These are phyloP conservation scores for Grallaria varia DNA, from an alignment of 2,113 vertebrate genomes.

Conservation along the genomic window DNA sequence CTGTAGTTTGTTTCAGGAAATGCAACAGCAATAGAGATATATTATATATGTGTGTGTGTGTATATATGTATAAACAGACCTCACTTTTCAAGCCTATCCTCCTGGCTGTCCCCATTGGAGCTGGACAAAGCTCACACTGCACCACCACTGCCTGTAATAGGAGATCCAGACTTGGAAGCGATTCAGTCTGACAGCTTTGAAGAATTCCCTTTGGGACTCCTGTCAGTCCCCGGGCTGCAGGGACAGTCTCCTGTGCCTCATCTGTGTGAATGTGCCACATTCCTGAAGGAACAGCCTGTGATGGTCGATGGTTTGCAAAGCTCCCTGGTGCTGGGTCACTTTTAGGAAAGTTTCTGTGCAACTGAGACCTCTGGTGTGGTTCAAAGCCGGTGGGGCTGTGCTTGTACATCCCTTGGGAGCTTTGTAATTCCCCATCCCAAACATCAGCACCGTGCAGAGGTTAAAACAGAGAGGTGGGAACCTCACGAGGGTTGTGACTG, in stretches of 20 bases:
- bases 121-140: not conserved
- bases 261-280: fast-evolving
- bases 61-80: not conserved
- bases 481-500: fast-evolving
- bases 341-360: fast-evolving
- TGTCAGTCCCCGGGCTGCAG: fast-evolving
- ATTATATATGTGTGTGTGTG: fast-evolving
- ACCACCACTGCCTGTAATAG: fast-evolving
- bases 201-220: not conserved
- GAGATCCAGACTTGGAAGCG: not conserved
- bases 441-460: not conserved
- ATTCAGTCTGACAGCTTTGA: not conserved
- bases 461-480: not conserved
- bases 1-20: not conserved
- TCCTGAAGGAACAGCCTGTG: not conserved
- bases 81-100: fast-evolving
- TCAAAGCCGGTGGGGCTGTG: fast-evolving
- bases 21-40: fast-evolving
- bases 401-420: not conserved
- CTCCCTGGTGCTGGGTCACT: not conserved
- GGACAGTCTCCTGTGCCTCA: not conserved
- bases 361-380: fast-evolving
- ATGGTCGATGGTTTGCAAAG: not conserved
- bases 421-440: not conserved
- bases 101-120: not conserved